Conservation (phyloP, 2,888 invertebrate species). For the Acholoe squamosa region DNA sequence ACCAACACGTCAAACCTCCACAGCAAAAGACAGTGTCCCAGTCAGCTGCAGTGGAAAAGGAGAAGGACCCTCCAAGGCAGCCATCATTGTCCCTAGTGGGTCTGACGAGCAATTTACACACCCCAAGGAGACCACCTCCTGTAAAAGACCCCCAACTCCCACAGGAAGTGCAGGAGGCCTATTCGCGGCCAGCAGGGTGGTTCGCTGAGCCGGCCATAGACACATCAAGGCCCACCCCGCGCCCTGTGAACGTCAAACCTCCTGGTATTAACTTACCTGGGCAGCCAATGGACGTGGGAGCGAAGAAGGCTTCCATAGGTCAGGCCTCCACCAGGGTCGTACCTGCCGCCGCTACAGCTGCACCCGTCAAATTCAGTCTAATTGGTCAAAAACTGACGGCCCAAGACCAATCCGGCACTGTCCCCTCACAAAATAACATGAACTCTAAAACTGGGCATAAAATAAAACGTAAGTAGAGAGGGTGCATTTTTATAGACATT, state of each 20-base stretch:
- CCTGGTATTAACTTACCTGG: background rate
- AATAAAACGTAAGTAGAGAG: conserved; percentile 27
- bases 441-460: background rate
- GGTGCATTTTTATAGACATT: background rate
- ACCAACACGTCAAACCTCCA: background rate
- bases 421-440: background rate
- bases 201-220: background rate
- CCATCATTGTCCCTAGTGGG: too few species aligned
- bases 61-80: too few species aligned
- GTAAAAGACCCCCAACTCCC: background rate
- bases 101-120: too few species aligned
- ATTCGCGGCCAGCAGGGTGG: background rate
- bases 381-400: background rate
- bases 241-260: background rate
- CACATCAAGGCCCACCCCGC: background rate
- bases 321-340: background rate
- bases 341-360: background rate
- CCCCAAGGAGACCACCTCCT: background rate
- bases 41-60: background rate
- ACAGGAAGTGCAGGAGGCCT: background rate
- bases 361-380: background rate
- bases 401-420: background rate
- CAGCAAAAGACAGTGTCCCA: background rate
- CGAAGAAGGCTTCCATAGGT: background rate
- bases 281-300: too few species aligned